Conservation (phyloP, 2,113 vertebrate genomes). For the Tor tambroides region DNA sequence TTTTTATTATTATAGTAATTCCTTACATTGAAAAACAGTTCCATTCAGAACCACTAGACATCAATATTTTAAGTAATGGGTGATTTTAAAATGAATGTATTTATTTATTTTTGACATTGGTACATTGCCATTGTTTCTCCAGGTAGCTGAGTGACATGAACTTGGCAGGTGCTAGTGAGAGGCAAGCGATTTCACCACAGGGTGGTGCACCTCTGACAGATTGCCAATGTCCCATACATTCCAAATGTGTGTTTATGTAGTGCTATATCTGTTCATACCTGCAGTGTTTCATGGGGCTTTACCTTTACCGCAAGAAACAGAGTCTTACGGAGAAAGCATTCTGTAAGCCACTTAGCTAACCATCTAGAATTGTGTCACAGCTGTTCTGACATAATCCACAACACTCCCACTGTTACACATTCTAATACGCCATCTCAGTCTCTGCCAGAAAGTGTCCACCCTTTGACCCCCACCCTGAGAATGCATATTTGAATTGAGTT, state of each 20-base stretch:
- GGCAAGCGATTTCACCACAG: neutral
- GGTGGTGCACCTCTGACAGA: constrained; percentile 9
- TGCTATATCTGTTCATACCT: neutral
- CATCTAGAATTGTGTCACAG: constrained; percentile 53
- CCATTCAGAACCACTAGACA: neutral
- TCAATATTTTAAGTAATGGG: too few species aligned
- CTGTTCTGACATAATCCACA: constrained; percentile 67
- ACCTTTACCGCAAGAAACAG: neutral
- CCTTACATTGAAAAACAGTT: neutral
- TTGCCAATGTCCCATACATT: neutral
- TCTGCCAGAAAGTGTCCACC: constrained; percentile 59
- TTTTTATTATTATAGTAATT: neutral
- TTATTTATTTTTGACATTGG: neutral
- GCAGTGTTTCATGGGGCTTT: neutral
- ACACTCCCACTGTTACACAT: constrained; percentile 65
- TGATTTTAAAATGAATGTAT: too few species aligned
- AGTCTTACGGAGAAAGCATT: neutral
- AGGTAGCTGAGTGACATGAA: neutral
- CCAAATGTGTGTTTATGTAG: constrained; percentile 26
- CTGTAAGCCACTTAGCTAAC: neutral
- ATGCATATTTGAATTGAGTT: constrained; percentile 49
- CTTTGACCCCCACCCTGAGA: neutral
- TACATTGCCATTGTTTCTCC: neutral
- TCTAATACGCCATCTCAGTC: constrained; percentile 64
- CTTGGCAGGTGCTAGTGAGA: neutral